Evolutionary conservation across 2,797 vertebrate species (phyloP).

Genomic region (Centroberyx gerrardi): DNA sequence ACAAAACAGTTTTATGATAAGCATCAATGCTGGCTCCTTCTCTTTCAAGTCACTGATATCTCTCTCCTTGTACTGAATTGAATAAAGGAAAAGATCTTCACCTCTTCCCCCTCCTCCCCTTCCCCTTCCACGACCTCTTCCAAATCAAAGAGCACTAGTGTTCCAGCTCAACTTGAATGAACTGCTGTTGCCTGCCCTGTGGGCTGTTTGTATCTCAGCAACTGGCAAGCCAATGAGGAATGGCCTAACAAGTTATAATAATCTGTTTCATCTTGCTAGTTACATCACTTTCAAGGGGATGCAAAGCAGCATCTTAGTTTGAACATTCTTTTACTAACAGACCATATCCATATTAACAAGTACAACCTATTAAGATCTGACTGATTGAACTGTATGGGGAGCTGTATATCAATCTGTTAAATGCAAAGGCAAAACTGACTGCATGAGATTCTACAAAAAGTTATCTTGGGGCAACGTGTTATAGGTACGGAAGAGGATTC

Average conservation of each 20-base stretch:
- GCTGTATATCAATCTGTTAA: background rate
- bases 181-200: slow-evolving; percentile 65
- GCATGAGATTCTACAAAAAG: too few relatives aligned
- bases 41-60: slow-evolving; percentile 72
- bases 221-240: slow-evolving; percentile 67
- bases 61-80: slow-evolving; percentile 52
- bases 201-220: slow-evolving; percentile 75
- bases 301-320: slow-evolving; percentile 22
- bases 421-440: background rate
- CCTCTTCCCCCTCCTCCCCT: slow-evolving; percentile 54
- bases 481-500: too few relatives aligned
- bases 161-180: slow-evolving; percentile 81
- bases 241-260: slow-evolving; percentile 62
- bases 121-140: slow-evolving; percentile 69
- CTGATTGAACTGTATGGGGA: background rate
- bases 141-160: slow-evolving; percentile 76
- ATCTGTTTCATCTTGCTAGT: slow-evolving; percentile 65
- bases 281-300: slow-evolving; percentile 34
- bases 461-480: too few relatives aligned
- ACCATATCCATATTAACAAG: background rate
- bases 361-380: background rate
- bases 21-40: slow-evolving; percentile 61
- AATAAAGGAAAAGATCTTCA: slow-evolving; percentile 60
- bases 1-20: slow-evolving; percentile 74
- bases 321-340: slow-evolving; percentile 18